Conservation (phyloP, 53 echinoderm and acorn worm species). For the Holothuria leucospilota region DNA sequence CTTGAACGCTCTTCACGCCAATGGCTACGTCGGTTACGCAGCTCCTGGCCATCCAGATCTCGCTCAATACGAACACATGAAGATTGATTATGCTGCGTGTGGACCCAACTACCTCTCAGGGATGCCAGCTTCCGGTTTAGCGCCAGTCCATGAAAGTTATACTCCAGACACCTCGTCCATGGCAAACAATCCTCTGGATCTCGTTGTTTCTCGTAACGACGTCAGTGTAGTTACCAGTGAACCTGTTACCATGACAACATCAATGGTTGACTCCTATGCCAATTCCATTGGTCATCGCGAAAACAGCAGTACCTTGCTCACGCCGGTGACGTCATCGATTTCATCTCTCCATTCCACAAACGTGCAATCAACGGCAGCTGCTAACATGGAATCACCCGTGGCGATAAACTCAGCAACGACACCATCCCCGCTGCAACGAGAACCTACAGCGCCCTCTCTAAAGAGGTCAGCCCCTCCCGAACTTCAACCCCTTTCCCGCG, state of each 20-base stretch:
- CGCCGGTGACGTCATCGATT: constrained; percentile 14
- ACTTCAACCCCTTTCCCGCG: constrained; percentile 51
- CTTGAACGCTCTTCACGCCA: constrained; percentile 35
- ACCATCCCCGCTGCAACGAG: constrained; percentile 28
- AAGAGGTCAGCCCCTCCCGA: constrained; percentile 67
- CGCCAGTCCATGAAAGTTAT: constrained; percentile 23
- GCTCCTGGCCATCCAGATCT: constrained; percentile 4
- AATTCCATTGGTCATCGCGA: background rate
- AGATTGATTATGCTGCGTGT: constrained; percentile 37
- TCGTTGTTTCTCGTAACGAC: constrained; percentile 30
- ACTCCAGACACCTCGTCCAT: constrained; percentile 23
- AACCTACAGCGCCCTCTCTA: background rate
- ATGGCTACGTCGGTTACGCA: constrained; percentile 36
- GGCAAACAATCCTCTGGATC: constrained; percentile 29
- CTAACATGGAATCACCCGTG: background rate
- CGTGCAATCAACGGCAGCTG: background rate
- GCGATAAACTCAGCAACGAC: background rate
- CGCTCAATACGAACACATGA: constrained; percentile 39
- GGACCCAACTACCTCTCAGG: constrained; percentile 16
- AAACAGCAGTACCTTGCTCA: constrained; percentile 23
- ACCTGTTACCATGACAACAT: constrained; percentile 2
- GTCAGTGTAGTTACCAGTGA: background rate
- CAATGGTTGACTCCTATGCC: constrained; percentile 3
- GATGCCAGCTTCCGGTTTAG: constrained; percentile 1
- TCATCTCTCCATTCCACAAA: background rate